Evolutionary conservation across 2,797 vertebrate species (phyloP).

Genomic region (Lithobates pipiens): DNA sequence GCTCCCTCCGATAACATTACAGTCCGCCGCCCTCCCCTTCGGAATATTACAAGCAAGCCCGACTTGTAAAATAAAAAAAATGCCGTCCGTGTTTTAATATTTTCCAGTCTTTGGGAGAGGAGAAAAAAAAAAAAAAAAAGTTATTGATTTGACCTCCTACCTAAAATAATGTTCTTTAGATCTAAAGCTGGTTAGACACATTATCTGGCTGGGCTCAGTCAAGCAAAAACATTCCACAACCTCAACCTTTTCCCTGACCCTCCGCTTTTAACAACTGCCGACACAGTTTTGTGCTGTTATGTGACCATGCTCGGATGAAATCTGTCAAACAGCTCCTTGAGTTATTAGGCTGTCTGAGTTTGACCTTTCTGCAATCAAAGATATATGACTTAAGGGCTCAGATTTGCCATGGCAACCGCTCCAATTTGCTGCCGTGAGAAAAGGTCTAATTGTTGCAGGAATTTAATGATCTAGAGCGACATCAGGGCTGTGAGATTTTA

Average conservation of each 20-base stretch:
- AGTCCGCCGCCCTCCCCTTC: slow-evolving; percentile 70
- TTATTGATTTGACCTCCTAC: slow-evolving; percentile 88
- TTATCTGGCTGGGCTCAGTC: slow-evolving; percentile 96
- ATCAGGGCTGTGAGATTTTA: slow-evolving; percentile 99
- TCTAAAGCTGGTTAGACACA: slow-evolving; percentile 97
- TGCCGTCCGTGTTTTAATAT: slow-evolving; percentile 84
- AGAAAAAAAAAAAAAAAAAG: slow-evolving; percentile 72
- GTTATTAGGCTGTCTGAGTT: slow-evolving; percentile 99
- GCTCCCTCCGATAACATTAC: slow-evolving; percentile 71
- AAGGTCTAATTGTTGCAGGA: slow-evolving; percentile 99
- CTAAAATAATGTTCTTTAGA: slow-evolving; percentile 92
- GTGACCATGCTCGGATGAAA: slow-evolving; percentile 99
- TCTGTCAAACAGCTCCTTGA: slow-evolving; percentile 99
- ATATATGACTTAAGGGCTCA: slow-evolving; percentile 99
- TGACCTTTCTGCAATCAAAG: slow-evolving; percentile 99
- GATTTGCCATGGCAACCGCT: slow-evolving; percentile 99
- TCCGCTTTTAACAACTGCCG: slow-evolving; percentile 99
- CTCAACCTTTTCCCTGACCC: slow-evolving; percentile 97
- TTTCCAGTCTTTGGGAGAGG: slow-evolving; percentile 75
- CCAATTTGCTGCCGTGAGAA: slow-evolving; percentile 99
- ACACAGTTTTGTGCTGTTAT: slow-evolving; percentile 99
- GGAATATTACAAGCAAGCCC: slow-evolving; percentile 73
- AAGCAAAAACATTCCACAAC: slow-evolving; percentile 99
- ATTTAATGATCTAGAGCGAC: slow-evolving; percentile 99
- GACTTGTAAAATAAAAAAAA: slow-evolving; percentile 68